Evolutionary conservation across 2,797 vertebrate species (phyloP).

Genomic region (Chelidonichthys spinosus): DNA sequence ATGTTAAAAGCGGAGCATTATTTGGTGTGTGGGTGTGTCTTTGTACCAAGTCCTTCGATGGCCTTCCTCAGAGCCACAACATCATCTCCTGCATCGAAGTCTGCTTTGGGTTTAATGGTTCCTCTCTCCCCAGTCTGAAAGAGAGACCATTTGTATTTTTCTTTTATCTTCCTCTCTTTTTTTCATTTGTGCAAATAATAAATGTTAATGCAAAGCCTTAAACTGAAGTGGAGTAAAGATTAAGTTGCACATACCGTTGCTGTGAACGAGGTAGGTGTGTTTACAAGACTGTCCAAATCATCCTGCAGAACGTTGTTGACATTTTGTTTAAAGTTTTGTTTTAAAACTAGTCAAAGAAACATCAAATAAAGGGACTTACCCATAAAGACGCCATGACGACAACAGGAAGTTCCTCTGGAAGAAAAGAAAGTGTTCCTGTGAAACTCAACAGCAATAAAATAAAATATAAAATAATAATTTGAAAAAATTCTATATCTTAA

Average conservation of each 20-base stretch:
- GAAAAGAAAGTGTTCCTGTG: background rate
- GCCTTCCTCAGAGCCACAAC: conserved; percentile 81
- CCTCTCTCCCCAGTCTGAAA: conserved; percentile 78
- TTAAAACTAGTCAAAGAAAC: too few relatives aligned
- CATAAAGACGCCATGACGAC: conserved; percentile 66
- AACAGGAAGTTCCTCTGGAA: conserved; percentile 10
- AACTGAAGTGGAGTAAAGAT: rapidly evolving
- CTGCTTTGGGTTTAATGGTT: conserved; percentile 74
- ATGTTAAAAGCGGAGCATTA: background rate
- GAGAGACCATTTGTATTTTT: background rate
- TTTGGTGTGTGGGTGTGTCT: background rate
- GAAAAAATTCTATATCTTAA: too few relatives aligned
- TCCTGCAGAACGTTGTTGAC: conserved; percentile 55
- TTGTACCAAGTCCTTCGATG: conserved; percentile 83
- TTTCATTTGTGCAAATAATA: background rate
- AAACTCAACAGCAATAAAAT: too few relatives aligned
- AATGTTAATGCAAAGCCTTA: rapidly evolving
- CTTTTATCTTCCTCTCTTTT: background rate
- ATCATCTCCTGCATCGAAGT: conserved; percentile 81
- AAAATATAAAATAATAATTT: too few relatives aligned
- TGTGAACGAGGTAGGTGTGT: conserved; percentile 34
- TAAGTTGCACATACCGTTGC: conserved; percentile 38
- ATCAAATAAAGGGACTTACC: conserved; percentile 47
- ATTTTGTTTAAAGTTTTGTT: background rate
- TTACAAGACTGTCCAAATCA: conserved; percentile 67